Conservation (phyloP, 2,888 invertebrate species). For the Aelia acuminata region DNA sequence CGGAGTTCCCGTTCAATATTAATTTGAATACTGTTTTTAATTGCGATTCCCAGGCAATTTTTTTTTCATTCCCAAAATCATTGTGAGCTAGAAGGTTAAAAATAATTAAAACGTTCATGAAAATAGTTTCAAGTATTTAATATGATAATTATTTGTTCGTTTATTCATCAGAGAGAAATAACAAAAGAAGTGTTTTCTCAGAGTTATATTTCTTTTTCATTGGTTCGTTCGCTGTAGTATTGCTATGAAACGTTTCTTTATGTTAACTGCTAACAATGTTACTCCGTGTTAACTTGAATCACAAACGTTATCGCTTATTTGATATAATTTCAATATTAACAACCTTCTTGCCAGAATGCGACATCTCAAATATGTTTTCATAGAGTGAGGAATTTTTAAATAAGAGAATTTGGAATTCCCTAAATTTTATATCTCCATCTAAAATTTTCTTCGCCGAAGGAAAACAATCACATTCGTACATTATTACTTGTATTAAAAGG, state of each 20-base stretch:
- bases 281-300: neutral
- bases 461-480: no score
- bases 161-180: neutral
- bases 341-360: no score
- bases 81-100: neutral
- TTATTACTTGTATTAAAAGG: no score
- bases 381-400: no score
- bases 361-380: no score
- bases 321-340: no score
- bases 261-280: no score
- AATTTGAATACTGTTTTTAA: neutral
- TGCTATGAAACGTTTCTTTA: neutral
- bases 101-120: neutral
- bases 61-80: neutral
- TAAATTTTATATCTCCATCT: no score
- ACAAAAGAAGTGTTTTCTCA: neutral
- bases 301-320: neutral
- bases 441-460: no score
- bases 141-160: neutral
- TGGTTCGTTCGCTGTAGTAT: neutral
- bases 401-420: no score
- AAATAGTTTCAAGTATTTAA: neutral
- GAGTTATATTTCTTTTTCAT: neutral
- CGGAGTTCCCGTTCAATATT: neutral
- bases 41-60: neutral